A percentile compares a stretch with the other conserved stretches of the same genome.
Conservation (phyloP, 2,888 invertebrate species). For the Hyles lineata region DNA sequence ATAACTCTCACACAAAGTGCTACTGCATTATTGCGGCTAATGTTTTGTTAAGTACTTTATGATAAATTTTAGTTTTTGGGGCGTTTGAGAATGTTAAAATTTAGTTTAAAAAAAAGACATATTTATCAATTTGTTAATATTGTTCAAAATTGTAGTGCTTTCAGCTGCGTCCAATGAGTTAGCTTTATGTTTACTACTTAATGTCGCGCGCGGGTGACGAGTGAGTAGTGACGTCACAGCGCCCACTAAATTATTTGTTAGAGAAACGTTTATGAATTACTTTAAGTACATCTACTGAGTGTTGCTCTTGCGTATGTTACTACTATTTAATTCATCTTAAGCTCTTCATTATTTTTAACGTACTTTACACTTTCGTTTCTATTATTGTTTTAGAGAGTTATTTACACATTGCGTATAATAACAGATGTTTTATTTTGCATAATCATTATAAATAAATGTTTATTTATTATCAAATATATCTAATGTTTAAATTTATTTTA, state of each 20-base stretch:
- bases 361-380: not conserved
- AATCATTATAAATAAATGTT: constrained; percentile 20
- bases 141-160: constrained; percentile 32
- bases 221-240: constrained; percentile 29
- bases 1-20: constrained; percentile 12
- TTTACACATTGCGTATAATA: constrained; percentile 18
- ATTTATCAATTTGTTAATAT: constrained; percentile 20
- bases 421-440: constrained; percentile 20
- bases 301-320: constrained; percentile 50
- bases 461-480: constrained; percentile 17
- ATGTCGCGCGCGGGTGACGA: constrained; percentile 34
- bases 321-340: constrained; percentile 30
- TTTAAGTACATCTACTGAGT: constrained; percentile 46
- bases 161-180: constrained; percentile 48
- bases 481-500: constrained; percentile 12
- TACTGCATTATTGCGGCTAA: constrained; percentile 21
- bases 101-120: constrained; percentile 11
- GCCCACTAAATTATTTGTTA: constrained; percentile 44
- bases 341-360: constrained; percentile 32
- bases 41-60: constrained; percentile 14
- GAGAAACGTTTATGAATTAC: constrained; percentile 35
- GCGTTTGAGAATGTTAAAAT: constrained; percentile 18
- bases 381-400: constrained; percentile 19
- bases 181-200: constrained; percentile 46
- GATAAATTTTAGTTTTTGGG: not conserved